phyloP scores from a whole-genome alignment of 2,113 vertebrate species.

The Hyperoodon ampullatus region DNA sequence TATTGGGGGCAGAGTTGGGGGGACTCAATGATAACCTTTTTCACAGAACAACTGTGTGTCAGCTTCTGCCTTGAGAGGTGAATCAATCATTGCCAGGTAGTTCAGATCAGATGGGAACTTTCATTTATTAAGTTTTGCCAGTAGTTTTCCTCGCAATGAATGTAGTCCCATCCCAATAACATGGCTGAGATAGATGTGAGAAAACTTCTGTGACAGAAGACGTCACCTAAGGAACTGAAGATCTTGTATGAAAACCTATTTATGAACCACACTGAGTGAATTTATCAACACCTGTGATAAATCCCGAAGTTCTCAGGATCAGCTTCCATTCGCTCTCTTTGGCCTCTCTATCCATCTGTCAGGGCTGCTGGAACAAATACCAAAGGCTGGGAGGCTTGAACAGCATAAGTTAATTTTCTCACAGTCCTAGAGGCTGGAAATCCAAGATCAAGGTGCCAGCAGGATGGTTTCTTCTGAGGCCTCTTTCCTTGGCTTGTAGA shows the following conservation, averaged over 20 bases:
- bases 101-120: neutral
- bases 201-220: neutral
- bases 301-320: neutral
- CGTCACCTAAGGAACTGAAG: neutral
- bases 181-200: neutral
- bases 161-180: neutral
- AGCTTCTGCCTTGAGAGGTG: neutral
- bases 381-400: neutral
- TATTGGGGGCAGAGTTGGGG: rapidly evolving
- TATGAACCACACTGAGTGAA: neutral
- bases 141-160: neutral
- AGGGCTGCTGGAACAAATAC: neutral
- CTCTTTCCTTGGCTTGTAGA: neutral
- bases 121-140: neutral
- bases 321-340: neutral
- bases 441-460: neutral
- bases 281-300: neutral
- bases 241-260: neutral
- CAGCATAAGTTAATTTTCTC: neutral
- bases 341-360: neutral
- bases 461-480: neutral
- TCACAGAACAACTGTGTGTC: neutral
- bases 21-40: neutral
- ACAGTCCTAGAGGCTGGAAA: neutral
- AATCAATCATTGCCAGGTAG: neutral